A percentile compares a stretch with the other conserved stretches of the same genome.
phyloP scores from a whole-genome alignment of 53 echinoderm and acorn worm species.

The Paracentrotus lividus region DNA sequence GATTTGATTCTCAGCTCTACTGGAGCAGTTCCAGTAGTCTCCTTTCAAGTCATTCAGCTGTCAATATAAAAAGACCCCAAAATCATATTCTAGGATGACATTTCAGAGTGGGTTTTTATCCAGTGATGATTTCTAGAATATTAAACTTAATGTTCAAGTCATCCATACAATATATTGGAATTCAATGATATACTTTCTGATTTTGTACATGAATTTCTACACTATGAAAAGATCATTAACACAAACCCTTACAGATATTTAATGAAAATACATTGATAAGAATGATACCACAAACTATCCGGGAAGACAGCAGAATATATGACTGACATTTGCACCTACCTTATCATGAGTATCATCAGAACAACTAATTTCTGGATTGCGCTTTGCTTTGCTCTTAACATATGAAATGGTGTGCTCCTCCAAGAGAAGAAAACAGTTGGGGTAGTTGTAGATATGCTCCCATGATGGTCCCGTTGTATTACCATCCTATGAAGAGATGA shows the following conservation, averaged over 20 bases:
- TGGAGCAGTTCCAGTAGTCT: conserved; percentile 8
- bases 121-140: not conserved
- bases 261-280: no score
- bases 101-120: not conserved
- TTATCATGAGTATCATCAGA: conserved; percentile 27
- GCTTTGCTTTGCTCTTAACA: not conserved
- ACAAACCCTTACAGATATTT: no score
- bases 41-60: conserved; percentile 33
- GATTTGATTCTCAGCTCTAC: no score
- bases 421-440: conserved; percentile 21
- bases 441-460: not conserved
- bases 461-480: not conserved
- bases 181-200: not conserved
- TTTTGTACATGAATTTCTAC: no score
- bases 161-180: not conserved
- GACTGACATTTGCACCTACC: not conserved
- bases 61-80: not conserved
- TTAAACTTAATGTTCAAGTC: not conserved
- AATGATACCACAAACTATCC: no score
- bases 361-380: not conserved
- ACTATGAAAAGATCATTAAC: no score
- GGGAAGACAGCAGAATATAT: no score
- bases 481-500: not conserved
- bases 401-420: conserved; percentile 17
- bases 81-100: not conserved